phyloP scores from a whole-genome alignment of 2,888 invertebrate species.

The Drosophila nigricruria region DNA sequence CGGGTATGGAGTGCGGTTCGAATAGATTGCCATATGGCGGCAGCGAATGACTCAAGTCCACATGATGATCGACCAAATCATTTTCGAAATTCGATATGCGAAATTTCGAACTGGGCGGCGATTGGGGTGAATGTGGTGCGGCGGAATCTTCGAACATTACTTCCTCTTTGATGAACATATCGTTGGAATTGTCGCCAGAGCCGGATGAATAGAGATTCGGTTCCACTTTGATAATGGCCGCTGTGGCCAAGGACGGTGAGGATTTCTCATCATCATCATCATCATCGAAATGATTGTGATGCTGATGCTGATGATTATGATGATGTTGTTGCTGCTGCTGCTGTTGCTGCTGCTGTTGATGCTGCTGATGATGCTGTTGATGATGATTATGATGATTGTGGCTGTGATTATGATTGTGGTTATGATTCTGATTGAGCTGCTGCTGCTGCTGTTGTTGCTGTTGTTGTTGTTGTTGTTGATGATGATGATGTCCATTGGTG shows the following conservation, averaged over 20 bases:
- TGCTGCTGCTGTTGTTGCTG: conserved; percentile 31
- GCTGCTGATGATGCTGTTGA: conserved; percentile 6
- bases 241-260: conserved; percentile 85
- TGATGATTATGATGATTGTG: conserved; percentile 44
- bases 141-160: conserved; percentile 84
- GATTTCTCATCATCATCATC: conserved; percentile 83
- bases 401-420: conserved; percentile 33
- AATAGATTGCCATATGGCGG: conserved; percentile 85
- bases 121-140: conserved; percentile 83
- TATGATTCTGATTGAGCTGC: conserved; percentile 29
- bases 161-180: conserved; percentile 85
- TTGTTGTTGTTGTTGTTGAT: conserved; percentile 34
- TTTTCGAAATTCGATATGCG: conserved; percentile 84
- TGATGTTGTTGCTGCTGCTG: conserved; percentile 2
- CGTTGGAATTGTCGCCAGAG: conserved; percentile 84
- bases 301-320: conserved; percentile 42
- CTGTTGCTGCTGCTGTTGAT: background rate
- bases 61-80: conserved; percentile 84
- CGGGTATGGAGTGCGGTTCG: conserved; percentile 84
- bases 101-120: conserved; percentile 84
- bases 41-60: conserved; percentile 83
- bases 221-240: conserved; percentile 84
- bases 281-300: conserved; percentile 77
- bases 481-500: conserved; percentile 56
- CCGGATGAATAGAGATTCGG: conserved; percentile 85